These are phyloP conservation scores for Sclerurus mexicanus DNA, from an alignment of 2,113 vertebrate species.

Conservation along the genomic window DNA sequence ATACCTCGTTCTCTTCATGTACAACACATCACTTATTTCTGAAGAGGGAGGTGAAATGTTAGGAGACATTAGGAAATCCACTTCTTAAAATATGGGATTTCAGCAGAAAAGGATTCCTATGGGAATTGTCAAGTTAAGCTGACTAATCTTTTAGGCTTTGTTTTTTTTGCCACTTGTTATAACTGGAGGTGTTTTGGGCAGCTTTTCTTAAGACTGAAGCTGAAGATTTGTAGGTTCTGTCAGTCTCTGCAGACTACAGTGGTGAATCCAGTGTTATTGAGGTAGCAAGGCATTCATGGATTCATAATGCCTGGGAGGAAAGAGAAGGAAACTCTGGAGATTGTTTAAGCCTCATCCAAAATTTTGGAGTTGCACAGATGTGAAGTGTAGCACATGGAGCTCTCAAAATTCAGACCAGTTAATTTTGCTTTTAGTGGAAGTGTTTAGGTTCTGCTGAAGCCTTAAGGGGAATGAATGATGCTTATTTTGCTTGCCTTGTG, in stretches of 20 bases:
- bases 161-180: not conserved
- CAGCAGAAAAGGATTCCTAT: not conserved
- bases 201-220: not conserved
- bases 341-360: not conserved
- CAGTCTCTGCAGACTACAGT: not conserved
- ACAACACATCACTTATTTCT: not conserved
- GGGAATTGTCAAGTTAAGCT: not conserved
- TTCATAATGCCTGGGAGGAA: not conserved
- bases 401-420: not conserved
- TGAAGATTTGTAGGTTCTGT: not conserved
- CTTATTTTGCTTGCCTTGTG: not conserved
- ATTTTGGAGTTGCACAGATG: not conserved
- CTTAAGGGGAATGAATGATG: not conserved
- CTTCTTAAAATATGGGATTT: not conserved
- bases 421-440: not conserved
- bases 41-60: not conserved
- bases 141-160: not conserved
- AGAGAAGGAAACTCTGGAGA: not conserved
- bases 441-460: not conserved
- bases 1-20: not conserved
- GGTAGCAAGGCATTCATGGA: not conserved
- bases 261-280: not conserved
- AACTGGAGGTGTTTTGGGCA: not conserved
- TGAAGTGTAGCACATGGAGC: not conserved
- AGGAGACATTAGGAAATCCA: not conserved